These are phyloP conservation scores for Cephalopholis sonnerati DNA, from an alignment of 2,113 vertebrate genomes.

Conservation along the genomic window DNA sequence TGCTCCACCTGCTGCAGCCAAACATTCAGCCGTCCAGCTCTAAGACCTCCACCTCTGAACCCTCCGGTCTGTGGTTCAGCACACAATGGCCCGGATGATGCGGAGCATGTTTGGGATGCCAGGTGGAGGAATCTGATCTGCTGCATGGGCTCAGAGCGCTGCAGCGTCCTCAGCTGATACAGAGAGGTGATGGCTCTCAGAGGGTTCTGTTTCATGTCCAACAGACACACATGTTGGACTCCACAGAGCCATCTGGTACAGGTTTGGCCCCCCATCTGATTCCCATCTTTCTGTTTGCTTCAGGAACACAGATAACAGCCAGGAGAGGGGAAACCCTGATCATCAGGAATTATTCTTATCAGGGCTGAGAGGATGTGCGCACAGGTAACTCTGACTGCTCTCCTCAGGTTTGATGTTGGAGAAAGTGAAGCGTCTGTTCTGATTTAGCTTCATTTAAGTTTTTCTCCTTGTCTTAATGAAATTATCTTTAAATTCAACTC, in stretches of 20 bases:
- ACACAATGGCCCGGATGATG: constrained; percentile 56
- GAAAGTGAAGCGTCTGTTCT: constrained; percentile 18
- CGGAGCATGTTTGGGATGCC: constrained; percentile 57
- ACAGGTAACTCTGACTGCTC: neutral
- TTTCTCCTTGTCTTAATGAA: constrained; percentile 8
- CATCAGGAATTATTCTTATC: constrained; percentile 29
- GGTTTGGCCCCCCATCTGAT: constrained; percentile 44
- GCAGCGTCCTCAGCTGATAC: constrained; percentile 51
- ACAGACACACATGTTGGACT: constrained; percentile 17
- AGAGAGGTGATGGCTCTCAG: constrained; percentile 3
- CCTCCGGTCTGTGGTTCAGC: neutral
- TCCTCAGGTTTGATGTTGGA: constrained; percentile 7
- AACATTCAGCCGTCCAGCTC: constrained; percentile 1
- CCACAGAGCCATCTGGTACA: constrained; percentile 44
- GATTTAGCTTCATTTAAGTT: constrained; percentile 14
- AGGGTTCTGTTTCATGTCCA: constrained; percentile 29
- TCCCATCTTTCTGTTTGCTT: constrained; percentile 43
- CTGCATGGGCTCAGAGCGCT: constrained; percentile 37
- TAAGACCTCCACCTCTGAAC: constrained; percentile 10
- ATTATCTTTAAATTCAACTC: constrained; percentile 3
- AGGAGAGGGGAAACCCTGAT: neutral
- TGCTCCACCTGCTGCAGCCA: constrained; percentile 53
- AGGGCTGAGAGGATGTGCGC: constrained; percentile 8
- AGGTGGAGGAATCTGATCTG: constrained; percentile 66
- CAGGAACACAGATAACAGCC: constrained; percentile 28